These are phyloP conservation scores for Epinephelus cyanopodus DNA, from an alignment of 2,113 vertebrate species.

Conservation along the genomic window DNA sequence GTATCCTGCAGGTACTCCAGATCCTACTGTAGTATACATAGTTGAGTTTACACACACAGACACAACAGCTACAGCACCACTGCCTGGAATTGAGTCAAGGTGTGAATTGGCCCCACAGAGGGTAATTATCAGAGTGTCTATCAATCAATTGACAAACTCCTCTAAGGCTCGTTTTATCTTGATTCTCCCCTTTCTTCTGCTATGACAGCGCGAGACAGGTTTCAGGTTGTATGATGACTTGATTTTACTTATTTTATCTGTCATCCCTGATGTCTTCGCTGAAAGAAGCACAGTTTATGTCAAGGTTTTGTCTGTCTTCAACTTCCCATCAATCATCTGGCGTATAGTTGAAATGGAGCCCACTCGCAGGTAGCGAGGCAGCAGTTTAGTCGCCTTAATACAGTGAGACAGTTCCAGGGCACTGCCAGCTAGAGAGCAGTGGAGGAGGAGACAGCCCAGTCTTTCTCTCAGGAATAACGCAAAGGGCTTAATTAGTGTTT, in stretches of 20 bases:
- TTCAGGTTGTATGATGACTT: slow-evolving; percentile 36
- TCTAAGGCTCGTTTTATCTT: slow-evolving; percentile 24
- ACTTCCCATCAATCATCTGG: slow-evolving; percentile 55
- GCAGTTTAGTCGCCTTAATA: slow-evolving; percentile 53
- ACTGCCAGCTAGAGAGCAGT: slow-evolving; percentile 42
- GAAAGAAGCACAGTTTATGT: slow-evolving; percentile 42
- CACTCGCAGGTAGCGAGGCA: slow-evolving; percentile 39
- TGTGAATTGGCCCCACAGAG: slow-evolving; percentile 44
- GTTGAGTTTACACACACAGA: background rate
- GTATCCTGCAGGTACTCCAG: background rate
- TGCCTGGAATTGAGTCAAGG: slow-evolving; percentile 23
- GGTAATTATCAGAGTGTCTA: slow-evolving; percentile 57
- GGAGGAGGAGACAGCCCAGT: slow-evolving; percentile 19
- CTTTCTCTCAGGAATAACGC: slow-evolving; percentile 40
- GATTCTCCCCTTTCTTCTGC: background rate
- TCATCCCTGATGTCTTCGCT: slow-evolving; percentile 35
- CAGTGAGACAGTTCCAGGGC: slow-evolving; percentile 64
- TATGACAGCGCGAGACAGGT: slow-evolving; percentile 6
- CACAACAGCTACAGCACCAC: slow-evolving; percentile 16
- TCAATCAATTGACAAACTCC: slow-evolving; percentile 53
- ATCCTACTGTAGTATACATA: background rate
- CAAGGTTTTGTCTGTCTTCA: slow-evolving; percentile 52
- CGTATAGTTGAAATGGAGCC: slow-evolving; percentile 53
- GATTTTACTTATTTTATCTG: slow-evolving; percentile 50
- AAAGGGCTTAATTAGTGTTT: slow-evolving; percentile 72